Evolutionary conservation across 1,140 invertebrate species (phyloP), one percentile per base, ranked within the genome.

Genomic region (Pseudobourletiella spinata): DNA sequence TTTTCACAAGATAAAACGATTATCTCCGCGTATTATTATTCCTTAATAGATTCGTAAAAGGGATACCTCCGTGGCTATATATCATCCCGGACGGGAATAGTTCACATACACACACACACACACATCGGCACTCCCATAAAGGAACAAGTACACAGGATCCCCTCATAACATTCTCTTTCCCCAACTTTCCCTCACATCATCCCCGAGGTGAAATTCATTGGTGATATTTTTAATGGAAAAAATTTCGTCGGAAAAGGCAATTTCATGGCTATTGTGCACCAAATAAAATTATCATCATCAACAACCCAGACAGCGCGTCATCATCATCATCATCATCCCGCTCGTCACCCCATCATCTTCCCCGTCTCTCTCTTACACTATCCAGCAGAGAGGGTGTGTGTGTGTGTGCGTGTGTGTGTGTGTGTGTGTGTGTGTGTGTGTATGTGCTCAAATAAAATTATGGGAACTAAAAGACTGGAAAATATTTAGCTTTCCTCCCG

Each of bases 381-480:
- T n/a, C 35, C 11, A 11, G 11, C 35, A 39, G 11, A 39, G 11
- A 39, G 11, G n/a, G 35, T n/a, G 35, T 39, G 35, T 39, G 35
- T 39, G 35, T 39, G 35, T 39, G 35, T 39, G n/a, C n/a, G n/a
- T n/a, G n/a, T n/a, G n/a, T n/a, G n/a, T n/a, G n/a, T n/a, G n/a
- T n/a, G n/a, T n/a, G n/a, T n/a, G n/a, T n/a, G n/a, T n/a, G n/a
- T n/a, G n/a, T n/a, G n/a, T n/a, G n/a, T n/a, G n/a, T n/a, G n/a
- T n/a, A n/a, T n/a, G n/a, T n/a, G n/a, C n/a, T n/a, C n/a, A 48
- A 48, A 48, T 48, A 22, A 48, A 48, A 48, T 48, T 48, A 48
- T 48, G 44, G 44, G 44, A 48, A 48, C 44, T 48, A 11, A 48
- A 18, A 6, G 44, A 48, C 11, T 51, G 48, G 48, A 25, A 51